phyloP scores from a whole-genome alignment of 2,888 invertebrate genomes.

The Eudasyphora cyanicolor region DNA sequence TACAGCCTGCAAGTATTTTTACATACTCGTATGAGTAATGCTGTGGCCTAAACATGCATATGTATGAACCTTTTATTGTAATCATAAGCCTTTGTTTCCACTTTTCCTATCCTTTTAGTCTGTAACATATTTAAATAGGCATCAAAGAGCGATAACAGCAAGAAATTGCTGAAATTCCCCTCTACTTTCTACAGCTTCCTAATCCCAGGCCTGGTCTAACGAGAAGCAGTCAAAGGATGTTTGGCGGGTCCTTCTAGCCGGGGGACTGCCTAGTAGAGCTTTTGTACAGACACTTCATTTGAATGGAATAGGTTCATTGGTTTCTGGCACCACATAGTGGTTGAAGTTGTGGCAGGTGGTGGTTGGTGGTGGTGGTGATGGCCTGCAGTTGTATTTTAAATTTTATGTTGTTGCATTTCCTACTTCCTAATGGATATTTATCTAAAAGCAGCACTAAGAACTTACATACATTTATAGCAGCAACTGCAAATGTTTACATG shows the following conservation, averaged over 20 bases:
- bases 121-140: slow-evolving; percentile 30
- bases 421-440: slow-evolving; percentile 3
- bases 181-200: no score
- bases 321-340: slow-evolving; percentile 19
- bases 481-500: not conserved
- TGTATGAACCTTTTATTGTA: slow-evolving; percentile 10
- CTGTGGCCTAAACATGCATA: no score
- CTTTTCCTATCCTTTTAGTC: not conserved
- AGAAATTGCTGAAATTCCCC: not conserved
- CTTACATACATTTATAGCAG: not conserved
- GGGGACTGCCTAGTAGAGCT: not conserved
- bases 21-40: no score
- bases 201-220: not conserved
- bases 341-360: no score
- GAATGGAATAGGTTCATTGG: slow-evolving; percentile 6
- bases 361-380: not conserved
- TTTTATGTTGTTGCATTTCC: not conserved
- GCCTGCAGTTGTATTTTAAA: slow-evolving; percentile 3
- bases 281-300: not conserved
- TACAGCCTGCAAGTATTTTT: no score
- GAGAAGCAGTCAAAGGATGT: slow-evolving; percentile 3
- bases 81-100: slow-evolving; percentile 1
- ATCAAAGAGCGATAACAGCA: not conserved
- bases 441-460: not conserved
- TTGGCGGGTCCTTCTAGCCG: not conserved